Percentiles rank a stretch among this genome's conserved stretches.
Conservation (phyloP, 2,797 vertebrate genomes). For the Lepilemur septentrionalis region DNA sequence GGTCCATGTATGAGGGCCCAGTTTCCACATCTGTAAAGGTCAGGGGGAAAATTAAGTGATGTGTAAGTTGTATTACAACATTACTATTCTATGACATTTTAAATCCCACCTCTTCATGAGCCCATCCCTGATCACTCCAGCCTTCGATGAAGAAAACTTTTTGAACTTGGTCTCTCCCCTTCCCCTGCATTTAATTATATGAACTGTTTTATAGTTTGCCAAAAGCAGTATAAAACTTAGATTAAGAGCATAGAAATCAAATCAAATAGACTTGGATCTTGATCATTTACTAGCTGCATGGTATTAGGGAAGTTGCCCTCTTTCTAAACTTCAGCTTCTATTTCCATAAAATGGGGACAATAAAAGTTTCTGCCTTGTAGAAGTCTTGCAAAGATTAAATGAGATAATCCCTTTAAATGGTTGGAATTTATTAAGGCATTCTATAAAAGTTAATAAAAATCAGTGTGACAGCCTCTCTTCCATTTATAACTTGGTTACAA, state of each 20-base stretch:
- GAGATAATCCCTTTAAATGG: neutral
- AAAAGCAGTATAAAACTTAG: neutral
- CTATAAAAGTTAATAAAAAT: conserved; percentile 7
- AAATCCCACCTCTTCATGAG: neutral
- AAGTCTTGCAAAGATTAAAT: conserved; percentile 19
- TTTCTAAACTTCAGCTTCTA: neutral
- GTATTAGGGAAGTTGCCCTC: neutral
- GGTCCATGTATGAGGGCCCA: neutral
- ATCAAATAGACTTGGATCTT: neutral
- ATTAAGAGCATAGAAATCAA: neutral
- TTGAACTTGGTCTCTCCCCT: neutral
- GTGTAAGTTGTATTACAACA: neutral
- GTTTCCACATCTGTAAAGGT: neutral
- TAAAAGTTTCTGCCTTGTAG: neutral
- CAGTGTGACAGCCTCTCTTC: neutral
- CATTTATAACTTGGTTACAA: neutral
- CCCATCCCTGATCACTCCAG: neutral
- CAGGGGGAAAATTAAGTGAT: neutral
- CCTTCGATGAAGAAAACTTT: neutral
- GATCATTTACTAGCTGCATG: neutral
- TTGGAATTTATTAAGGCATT: neutral
- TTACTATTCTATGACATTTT: neutral
- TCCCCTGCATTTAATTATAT: neutral
- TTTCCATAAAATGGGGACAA: neutral
- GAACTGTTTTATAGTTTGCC: neutral